Evolutionary conservation across 2,888 invertebrate genomes (phyloP), one percentile per base, ranked within the genome.

Genomic region (Drosophila birchii): DNA sequence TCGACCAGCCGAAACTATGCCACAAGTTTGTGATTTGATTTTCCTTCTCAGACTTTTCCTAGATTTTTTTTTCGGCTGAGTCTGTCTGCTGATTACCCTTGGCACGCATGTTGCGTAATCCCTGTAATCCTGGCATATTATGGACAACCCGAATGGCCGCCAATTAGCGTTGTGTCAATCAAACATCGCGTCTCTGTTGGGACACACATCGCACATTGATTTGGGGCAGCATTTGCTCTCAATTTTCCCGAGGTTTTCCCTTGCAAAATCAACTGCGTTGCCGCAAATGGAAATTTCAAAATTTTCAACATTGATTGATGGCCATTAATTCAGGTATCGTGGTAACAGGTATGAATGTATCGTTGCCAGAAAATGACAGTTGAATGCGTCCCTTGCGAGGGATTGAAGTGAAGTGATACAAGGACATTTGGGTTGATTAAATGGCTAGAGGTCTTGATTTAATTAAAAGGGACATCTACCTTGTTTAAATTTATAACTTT

Each of bases 111-210:
- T 16, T 53, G 54, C 32, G 51, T 62, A 41, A 61, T 53, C 58
- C 47, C 51, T 39, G 61, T 56, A 74, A 81, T 79, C 68, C 45
- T 55, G 39, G 58, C 53, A 75, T 76, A 77, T 81, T 73, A 73
- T 63, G 60, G 56, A 62, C 60, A 63, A 38, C 36, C 68, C 60
- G 55, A 60, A 45, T 54, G 47, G 58, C 38, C 16, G 51, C 54
- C 55, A 77, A 71, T 61, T 77, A 79, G 63, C 78, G 49, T 41
- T 41, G 61, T 51, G 53, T 80, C 67, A 76, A 78, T 73, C 72
- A 82, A 43, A 49, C 58, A 49, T 51, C 63, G 32, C 51, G 41
- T 51, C 38, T 29, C 44, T 38, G 34, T 49, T 8, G 44, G 23
- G 49, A 55, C 54, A 44, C 62, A 45, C 44, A 56, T 51, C 51